Evolutionary conservation across 2,113 vertebrate species (phyloP).

Genomic region (Hemicordylus capensis): DNA sequence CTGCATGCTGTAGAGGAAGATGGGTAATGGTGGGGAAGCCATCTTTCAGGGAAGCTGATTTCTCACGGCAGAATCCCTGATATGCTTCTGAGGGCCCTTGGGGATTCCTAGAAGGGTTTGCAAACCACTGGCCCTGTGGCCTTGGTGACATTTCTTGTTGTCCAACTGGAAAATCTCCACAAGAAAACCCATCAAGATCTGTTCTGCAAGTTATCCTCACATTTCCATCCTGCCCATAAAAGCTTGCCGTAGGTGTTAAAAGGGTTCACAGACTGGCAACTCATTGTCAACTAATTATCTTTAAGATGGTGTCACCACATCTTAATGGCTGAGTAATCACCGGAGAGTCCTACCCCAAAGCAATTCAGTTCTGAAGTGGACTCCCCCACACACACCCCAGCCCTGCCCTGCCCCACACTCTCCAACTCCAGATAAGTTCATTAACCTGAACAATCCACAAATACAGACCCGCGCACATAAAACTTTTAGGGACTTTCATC

Average conservation of each 20-base stretch:
- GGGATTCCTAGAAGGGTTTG: no score
- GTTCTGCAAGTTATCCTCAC: slow-evolving; percentile 44
- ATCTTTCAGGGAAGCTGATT: no score
- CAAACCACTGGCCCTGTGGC: no score
- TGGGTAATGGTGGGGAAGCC: no score
- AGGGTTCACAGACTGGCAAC: slow-evolving; percentile 80
- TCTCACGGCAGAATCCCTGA: no score
- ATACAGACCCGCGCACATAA: slow-evolving; percentile 54
- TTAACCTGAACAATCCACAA: slow-evolving; percentile 69
- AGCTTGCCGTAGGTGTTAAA: slow-evolving; percentile 75
- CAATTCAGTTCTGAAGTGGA: slow-evolving; percentile 47
- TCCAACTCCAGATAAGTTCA: slow-evolving; percentile 47
- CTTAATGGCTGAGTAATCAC: slow-evolving; percentile 67
- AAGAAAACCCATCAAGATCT: slow-evolving; percentile 15
- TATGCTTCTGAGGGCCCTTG: no score
- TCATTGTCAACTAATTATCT: slow-evolving; percentile 85
- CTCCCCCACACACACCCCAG: slow-evolving; percentile 70
- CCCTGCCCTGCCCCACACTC: slow-evolving; percentile 59
- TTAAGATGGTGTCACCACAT: slow-evolving; percentile 82
- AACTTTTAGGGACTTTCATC: slow-evolving; percentile 82
- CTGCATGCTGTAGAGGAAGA: no score
- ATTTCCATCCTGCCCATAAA: slow-evolving; percentile 73
- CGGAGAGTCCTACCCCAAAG: slow-evolving; percentile 59
- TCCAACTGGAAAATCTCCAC: no score
- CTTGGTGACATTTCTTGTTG: no score